phyloP scores from a whole-genome alignment of 2,888 invertebrate genomes.

The Melinaea menophilus region DNA sequence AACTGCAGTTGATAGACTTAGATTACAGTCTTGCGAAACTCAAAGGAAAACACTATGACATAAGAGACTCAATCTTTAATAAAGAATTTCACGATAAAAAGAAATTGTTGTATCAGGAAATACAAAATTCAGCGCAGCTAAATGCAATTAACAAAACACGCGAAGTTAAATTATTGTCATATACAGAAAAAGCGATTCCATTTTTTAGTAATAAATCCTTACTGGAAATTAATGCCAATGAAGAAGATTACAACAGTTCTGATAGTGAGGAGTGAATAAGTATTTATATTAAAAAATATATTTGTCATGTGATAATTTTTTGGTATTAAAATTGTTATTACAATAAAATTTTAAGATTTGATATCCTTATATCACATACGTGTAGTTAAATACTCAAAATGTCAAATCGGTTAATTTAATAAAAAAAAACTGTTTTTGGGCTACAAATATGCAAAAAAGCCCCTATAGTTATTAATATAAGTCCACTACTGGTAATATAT shows the following conservation, averaged over 20 bases:
- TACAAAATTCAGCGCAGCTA: constrained; percentile 8
- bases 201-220: constrained; percentile 24
- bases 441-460: too few relatives aligned
- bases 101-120: constrained; percentile 34
- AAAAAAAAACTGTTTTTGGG: too few relatives aligned
- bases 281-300: not conserved
- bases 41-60: constrained; percentile 48
- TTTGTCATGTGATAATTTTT: too few relatives aligned
- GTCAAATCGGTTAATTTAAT: too few relatives aligned
- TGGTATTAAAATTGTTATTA: too few relatives aligned
- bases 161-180: not conserved
- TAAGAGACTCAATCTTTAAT: constrained; percentile 48
- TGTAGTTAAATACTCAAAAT: too few relatives aligned
- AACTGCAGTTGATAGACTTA: constrained; percentile 36
- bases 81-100: constrained; percentile 42
- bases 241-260: constrained; percentile 18
- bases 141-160: constrained; percentile 11
- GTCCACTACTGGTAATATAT: too few relatives aligned
- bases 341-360: too few relatives aligned
- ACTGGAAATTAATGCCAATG: constrained; percentile 9
- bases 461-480: too few relatives aligned
- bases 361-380: too few relatives aligned
- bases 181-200: constrained; percentile 9
- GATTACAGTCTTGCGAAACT: constrained; percentile 43
- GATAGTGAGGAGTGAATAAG: constrained; percentile 11